phyloP scores from a whole-genome alignment of 1,140 invertebrate genomes.

The Eueides isabella region DNA sequence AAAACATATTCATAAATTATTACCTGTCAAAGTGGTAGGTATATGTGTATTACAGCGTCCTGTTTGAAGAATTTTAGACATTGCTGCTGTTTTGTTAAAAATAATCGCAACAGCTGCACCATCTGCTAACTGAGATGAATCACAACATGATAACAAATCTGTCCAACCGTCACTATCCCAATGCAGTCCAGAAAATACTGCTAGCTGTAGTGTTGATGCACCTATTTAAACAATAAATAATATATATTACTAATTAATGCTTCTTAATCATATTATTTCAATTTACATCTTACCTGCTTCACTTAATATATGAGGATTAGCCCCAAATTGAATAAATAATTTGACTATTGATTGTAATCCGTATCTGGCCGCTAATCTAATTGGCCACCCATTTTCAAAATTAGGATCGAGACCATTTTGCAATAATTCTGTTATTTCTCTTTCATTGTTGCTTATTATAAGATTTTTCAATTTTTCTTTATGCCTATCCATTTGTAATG shows the following conservation, averaged over 20 bases:
- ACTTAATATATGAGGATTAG: conserved; percentile 68
- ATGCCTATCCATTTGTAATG: conserved; percentile 50
- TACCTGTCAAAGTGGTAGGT: conserved; percentile 72
- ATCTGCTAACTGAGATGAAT: conserved; percentile 75
- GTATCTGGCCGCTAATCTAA: conserved; percentile 65
- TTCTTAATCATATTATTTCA: neutral
- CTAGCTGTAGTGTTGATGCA: conserved; percentile 73
- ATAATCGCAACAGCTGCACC: conserved; percentile 73
- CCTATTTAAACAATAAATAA: conserved; percentile 48
- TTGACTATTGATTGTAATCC: conserved; percentile 62
- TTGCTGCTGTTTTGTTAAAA: conserved; percentile 64
- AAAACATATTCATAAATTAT: neutral
- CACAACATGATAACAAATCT: conserved; percentile 68
- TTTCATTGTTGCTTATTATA: conserved; percentile 55
- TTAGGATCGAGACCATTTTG: conserved; percentile 66
- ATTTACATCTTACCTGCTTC: conserved; percentile 59
- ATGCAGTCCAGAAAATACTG: conserved; percentile 67
- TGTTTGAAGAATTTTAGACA: conserved; percentile 67
- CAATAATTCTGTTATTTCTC: conserved; percentile 56
- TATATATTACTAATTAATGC: neutral
- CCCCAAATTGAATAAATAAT: conserved; percentile 64
- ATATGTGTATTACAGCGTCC: conserved; percentile 72
- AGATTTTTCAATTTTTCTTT: conserved; percentile 57
- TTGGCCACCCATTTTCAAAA: conserved; percentile 69
- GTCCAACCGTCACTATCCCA: conserved; percentile 67